phyloP scores from a whole-genome alignment of 1,140 invertebrate species.

The Agraylea sexmaculata region DNA sequence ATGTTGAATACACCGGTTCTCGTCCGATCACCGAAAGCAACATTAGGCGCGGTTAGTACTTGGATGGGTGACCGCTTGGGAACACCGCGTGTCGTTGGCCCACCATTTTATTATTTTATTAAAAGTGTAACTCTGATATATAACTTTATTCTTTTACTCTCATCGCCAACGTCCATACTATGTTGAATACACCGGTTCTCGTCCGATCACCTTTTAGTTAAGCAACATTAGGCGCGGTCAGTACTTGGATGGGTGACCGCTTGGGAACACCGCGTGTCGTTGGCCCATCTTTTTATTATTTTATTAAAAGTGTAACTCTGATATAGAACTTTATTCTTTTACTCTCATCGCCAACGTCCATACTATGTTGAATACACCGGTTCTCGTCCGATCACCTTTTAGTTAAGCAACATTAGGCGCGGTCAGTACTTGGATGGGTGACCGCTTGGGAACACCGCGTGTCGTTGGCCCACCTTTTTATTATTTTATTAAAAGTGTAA shows the following conservation, averaged over 20 bases:
- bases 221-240: slow-evolving; percentile 19
- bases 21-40: slow-evolving; percentile 9
- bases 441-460: slow-evolving; percentile 21
- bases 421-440: slow-evolving; percentile 20
- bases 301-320: no score
- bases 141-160: no score
- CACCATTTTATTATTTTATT: no score
- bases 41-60: slow-evolving; percentile 31
- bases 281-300: no score
- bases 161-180: slow-evolving; percentile 19
- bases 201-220: slow-evolving; percentile 21
- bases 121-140: no score
- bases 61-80: slow-evolving; percentile 42
- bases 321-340: no score
- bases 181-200: slow-evolving; percentile 20
- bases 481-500: no score
- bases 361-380: slow-evolving; percentile 20
- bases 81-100: slow-evolving; percentile 31
- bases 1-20: slow-evolving; percentile 8
- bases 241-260: slow-evolving; percentile 21
- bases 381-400: slow-evolving; percentile 21
- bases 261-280: slow-evolving; percentile 20
- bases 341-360: slow-evolving; percentile 19
- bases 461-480: slow-evolving; percentile 17
- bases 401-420: slow-evolving; percentile 20